Evolutionary conservation across 1,140 invertebrate genomes (phyloP).

Genomic region (Macrobrachium nipponense): DNA sequence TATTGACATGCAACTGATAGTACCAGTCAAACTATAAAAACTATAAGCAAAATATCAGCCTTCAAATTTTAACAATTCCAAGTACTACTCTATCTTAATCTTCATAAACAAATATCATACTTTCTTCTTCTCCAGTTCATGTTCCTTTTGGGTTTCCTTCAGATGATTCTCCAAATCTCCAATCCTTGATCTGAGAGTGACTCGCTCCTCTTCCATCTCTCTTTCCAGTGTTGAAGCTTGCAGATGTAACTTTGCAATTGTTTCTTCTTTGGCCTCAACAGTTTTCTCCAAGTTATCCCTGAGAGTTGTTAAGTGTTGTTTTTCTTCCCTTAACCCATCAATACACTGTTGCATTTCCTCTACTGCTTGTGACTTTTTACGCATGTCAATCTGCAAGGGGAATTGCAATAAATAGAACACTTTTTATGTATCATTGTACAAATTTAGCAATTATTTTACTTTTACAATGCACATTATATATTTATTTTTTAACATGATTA

Average conservation of each 20-base stretch:
- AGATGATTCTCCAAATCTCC: slow-evolving; percentile 46
- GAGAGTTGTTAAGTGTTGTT: slow-evolving; percentile 33
- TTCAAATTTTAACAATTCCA: no score
- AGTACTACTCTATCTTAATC: no score
- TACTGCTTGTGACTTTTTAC: slow-evolving; percentile 60
- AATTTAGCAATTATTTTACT: not conserved
- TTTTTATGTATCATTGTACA: not conserved
- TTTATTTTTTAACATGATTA: no score
- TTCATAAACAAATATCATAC: not conserved
- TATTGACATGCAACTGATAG: no score
- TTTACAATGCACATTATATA: no score
- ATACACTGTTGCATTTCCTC: slow-evolving; percentile 62
- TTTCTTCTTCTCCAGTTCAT: not conserved
- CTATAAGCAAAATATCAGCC: no score
- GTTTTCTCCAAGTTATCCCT: slow-evolving; percentile 46
- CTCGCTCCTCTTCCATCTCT: slow-evolving; percentile 51
- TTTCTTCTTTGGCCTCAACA: slow-evolving; percentile 20
- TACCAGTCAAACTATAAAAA: no score
- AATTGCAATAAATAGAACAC: no score
- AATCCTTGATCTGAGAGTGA: slow-evolving; percentile 33
- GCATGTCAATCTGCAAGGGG: slow-evolving; percentile 57
- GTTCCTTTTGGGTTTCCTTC: slow-evolving; percentile 43
- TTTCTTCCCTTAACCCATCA: slow-evolving; percentile 57
- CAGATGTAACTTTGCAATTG: slow-evolving; percentile 17
- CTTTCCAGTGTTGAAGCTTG: slow-evolving; percentile 13